Conservation (phyloP, 2,113 vertebrate species). For the Hemibagrus wyckioides region DNA sequence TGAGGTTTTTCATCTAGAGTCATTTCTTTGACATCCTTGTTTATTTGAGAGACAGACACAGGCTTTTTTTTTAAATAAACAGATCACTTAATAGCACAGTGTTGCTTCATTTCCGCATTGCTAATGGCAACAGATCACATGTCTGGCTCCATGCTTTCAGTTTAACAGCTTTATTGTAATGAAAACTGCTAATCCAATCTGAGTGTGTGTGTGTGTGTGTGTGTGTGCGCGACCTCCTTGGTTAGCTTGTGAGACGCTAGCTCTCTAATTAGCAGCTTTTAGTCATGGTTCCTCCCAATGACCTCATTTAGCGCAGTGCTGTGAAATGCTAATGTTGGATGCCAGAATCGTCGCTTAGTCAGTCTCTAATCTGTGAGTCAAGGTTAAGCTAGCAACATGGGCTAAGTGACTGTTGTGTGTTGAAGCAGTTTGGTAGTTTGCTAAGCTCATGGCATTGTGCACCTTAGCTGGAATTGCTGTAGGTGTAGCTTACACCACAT, state of each 20-base stretch:
- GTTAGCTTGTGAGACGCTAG: constrained; percentile 48
- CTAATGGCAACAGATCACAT: background rate
- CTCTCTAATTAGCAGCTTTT: constrained; percentile 67
- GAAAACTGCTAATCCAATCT: constrained; percentile 18
- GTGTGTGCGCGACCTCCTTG: background rate
- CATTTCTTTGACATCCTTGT: background rate
- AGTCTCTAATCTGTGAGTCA: constrained; percentile 10
- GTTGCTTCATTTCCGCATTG: background rate
- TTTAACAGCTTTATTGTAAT: constrained; percentile 4
- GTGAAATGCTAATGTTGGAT: constrained; percentile 41
- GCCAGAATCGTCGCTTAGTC: constrained; percentile 24
- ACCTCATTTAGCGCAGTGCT: constrained; percentile 54
- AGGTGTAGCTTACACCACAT: background rate
- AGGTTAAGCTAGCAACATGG: background rate
- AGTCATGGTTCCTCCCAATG: constrained; percentile 61
- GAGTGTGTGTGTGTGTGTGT: constrained; percentile 21
- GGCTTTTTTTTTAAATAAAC: background rate
- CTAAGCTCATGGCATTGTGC: background rate
- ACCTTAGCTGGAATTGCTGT: background rate
- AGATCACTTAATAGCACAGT: background rate
- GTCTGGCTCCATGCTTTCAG: background rate
- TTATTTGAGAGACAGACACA: background rate
- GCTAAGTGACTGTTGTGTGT: background rate
- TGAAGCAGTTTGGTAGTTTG: background rate
- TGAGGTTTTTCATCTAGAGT: background rate